Evolutionary conservation across 2,113 vertebrate genomes (phyloP), one percentile per base, ranked within the genome.

Genomic region (Ahaetulla prasina): DNA sequence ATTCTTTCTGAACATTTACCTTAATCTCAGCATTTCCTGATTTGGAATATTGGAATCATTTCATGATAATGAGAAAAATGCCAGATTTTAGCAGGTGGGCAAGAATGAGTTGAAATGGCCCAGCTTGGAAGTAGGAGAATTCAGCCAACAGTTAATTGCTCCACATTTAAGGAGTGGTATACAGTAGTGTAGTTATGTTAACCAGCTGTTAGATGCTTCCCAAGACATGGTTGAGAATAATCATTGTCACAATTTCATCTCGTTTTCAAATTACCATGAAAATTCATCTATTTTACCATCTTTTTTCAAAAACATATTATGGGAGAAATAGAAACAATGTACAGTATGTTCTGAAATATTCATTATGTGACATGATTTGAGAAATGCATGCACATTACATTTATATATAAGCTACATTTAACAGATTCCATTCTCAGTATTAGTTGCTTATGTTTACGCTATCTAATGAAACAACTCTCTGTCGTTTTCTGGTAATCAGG

Each of bases 141-240:
- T 97, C 96, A 96, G 95, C 96, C 97, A 97, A 96, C 96, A 95
- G 96, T 96, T 97, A 97, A 97, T 96, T 96, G 93, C 94, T 95
- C 91, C 96, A 93, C 95, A 95, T 95, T 92, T 95, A 95, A 96
- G 95, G 92, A 96, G 94, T 95, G 94, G 95, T 93, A 94, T 95
- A 47, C 45, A 47, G 45, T 47, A 96, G 94, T 94, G 92, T 96
- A 96, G 89, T 93, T 96, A 55, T 27, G 94, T 95, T 93, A 96
- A 94, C 96, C 96, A 97, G 96, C 96, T 97, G 96, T 95, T 96
- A 43, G 23, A 12, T 94, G 94, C 94, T 95, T 96, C 95, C 84
- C 92, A 30, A 52, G 87, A 92, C 90, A 94, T 96, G 91, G 96
- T 90, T 93, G 89, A 47, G 54, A 96, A 95, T 96, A 95, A 95